These are phyloP conservation scores for Pseudorectes ferrugineus DNA, from an alignment of 2,113 vertebrate species.

Conservation along the genomic window DNA sequence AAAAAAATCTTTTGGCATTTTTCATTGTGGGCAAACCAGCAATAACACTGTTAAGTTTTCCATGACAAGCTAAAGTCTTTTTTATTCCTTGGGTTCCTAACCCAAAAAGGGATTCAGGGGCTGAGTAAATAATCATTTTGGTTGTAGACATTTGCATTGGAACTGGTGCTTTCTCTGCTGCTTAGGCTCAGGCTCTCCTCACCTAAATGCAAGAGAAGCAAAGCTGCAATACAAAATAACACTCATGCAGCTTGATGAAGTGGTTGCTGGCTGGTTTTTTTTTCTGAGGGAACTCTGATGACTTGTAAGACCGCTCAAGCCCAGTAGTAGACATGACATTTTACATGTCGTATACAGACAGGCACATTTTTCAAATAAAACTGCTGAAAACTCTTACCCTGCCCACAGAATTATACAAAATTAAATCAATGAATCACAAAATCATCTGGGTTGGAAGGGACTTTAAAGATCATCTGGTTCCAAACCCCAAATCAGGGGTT, in stretches of 20 bases:
- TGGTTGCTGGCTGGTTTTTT: not conserved
- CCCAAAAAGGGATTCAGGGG: not conserved
- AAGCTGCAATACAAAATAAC: not conserved
- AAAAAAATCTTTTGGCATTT: not conserved
- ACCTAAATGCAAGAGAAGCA: rapidly evolving
- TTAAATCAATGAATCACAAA: not conserved
- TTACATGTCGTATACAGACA: not conserved
- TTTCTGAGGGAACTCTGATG: not conserved
- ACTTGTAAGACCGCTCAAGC: not conserved
- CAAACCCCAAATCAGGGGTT: not conserved
- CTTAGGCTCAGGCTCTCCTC: not conserved
- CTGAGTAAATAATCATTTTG: not conserved
- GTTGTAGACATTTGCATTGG: not conserved
- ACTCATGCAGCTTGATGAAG: not conserved
- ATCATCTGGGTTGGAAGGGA: not conserved
- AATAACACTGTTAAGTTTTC: not conserved
- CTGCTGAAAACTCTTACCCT: not conserved
- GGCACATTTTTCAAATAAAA: not conserved
- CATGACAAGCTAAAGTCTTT: not conserved
- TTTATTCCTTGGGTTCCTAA: not conserved
- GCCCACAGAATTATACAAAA: not conserved
- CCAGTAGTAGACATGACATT: not conserved
- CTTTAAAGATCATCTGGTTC: not conserved
- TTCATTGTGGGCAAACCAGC: not conserved
- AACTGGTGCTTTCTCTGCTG: not conserved